Percentiles rank a stretch among this genome's conserved stretches.
Evolutionary conservation across 2,888 invertebrate species (phyloP).

Genomic region (Holacanthella duospinosa): DNA sequence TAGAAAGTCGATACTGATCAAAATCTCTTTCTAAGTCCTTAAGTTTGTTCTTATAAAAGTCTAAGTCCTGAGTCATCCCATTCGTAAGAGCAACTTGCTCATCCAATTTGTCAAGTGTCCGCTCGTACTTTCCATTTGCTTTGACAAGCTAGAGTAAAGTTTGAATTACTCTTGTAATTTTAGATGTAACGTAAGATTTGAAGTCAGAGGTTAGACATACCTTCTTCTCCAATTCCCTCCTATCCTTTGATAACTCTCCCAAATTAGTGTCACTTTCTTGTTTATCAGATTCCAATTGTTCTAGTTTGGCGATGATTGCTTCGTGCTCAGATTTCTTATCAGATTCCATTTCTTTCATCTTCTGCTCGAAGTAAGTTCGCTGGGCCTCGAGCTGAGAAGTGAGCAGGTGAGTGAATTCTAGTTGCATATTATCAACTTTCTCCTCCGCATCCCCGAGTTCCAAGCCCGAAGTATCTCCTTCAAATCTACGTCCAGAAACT

Average conservation of each 20-base stretch:
- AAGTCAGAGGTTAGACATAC: slow-evolving; percentile 41
- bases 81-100: not conserved
- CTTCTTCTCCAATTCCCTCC: slow-evolving; percentile 59
- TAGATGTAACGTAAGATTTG: no score
- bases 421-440: slow-evolving; percentile 85
- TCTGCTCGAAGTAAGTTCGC: slow-evolving; percentile 79
- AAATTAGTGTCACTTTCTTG: slow-evolving; percentile 39
- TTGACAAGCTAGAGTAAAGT: not conserved
- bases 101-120: not conserved
- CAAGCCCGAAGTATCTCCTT: slow-evolving; percentile 49
- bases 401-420: slow-evolving; percentile 91
- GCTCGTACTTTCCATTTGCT: not conserved
- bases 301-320: slow-evolving; percentile 18
- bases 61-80: not conserved
- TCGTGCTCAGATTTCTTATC: slow-evolving; percentile 36
- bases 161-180: no score
- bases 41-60: not conserved
- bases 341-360: slow-evolving; percentile 48
- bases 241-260: slow-evolving; percentile 52
- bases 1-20: not conserved
- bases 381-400: slow-evolving; percentile 93
- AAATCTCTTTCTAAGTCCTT: not conserved
- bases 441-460: slow-evolving; percentile 44
- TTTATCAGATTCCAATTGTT: slow-evolving; percentile 14
- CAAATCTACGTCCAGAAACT: slow-evolving; percentile 38